A percentile compares a stretch with the other conserved stretches of the same genome.
phyloP scores from a whole-genome alignment of 2,888 invertebrate genomes.

The Pachydiplax longipennis region DNA sequence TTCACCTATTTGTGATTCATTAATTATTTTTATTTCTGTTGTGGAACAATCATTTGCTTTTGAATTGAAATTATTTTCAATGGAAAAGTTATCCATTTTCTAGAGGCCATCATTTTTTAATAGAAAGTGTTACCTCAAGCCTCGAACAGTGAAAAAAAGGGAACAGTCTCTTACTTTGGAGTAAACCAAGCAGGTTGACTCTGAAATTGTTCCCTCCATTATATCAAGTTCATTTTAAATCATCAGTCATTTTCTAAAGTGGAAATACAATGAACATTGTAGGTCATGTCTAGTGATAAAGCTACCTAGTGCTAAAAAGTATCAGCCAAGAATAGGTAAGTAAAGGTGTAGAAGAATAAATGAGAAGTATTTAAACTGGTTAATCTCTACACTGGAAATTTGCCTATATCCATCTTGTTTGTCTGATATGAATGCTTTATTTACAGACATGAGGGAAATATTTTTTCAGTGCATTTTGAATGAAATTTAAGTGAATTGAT shows the following conservation, averaged over 20 bases:
- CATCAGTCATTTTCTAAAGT: background rate
- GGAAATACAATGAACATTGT: background rate
- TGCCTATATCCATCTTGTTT: background rate
- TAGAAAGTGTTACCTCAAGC: slow-evolving; percentile 2
- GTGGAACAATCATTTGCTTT: background rate
- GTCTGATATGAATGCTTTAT: background rate
- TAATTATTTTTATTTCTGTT: background rate
- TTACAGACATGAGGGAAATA: background rate
- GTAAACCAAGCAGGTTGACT: background rate
- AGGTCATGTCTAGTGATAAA: background rate
- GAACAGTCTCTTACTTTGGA: background rate
- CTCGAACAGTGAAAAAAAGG: background rate
- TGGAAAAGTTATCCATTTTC: background rate
- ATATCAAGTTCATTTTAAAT: slow-evolving; percentile 6
- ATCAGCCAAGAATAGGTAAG: background rate
- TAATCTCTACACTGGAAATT: background rate
- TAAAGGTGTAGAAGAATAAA: background rate
- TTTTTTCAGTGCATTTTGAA: background rate
- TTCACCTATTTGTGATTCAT: slow-evolving; percentile 14
- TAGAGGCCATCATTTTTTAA: background rate
- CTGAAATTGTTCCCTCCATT: slow-evolving; percentile 31
- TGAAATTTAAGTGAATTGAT: background rate
- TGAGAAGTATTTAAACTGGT: background rate
- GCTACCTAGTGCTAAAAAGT: background rate
- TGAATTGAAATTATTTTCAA: background rate